These are phyloP conservation scores for Vanessa atalanta DNA, from an alignment of 1,140 invertebrate species.

Conservation along the genomic window DNA sequence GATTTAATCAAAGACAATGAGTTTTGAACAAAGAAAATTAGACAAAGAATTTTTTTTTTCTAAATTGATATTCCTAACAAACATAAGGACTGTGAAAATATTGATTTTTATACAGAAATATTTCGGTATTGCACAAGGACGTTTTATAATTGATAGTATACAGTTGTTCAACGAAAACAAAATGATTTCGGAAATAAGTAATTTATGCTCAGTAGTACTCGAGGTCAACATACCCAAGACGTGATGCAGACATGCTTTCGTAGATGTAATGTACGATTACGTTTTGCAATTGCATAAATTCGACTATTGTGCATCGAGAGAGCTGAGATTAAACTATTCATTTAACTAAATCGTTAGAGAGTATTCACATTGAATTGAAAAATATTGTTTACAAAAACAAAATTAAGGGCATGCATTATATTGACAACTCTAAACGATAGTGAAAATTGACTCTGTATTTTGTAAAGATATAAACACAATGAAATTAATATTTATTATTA, in stretches of 20 bases:
- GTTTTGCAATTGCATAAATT: slow-evolving; percentile 18
- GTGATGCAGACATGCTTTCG: slow-evolving; percentile 14
- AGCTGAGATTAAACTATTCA: background rate
- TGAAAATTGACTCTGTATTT: background rate
- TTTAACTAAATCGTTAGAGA: background rate
- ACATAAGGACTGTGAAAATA: too few species aligned
- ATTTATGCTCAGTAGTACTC: slow-evolving; percentile 30
- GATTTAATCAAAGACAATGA: too few species aligned
- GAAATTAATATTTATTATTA: too few species aligned
- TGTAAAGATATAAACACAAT: background rate
- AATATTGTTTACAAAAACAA: background rate
- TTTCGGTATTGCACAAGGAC: too few species aligned
- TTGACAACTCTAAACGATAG: too few species aligned
- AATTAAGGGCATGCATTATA: too few species aligned
- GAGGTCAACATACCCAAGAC: slow-evolving; percentile 13
- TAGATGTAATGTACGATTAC: slow-evolving; percentile 18
- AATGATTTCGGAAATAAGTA: slow-evolving; percentile 42
- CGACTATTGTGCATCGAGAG: slow-evolving; percentile 3
- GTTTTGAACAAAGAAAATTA: too few species aligned
- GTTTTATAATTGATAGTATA: slow-evolving; percentile 23
- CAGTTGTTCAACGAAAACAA: slow-evolving; percentile 28
- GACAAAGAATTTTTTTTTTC: too few species aligned
- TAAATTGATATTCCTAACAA: too few species aligned
- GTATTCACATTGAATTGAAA: background rate
- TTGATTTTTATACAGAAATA: too few species aligned